These are phyloP conservation scores for Cladopsammia gracilis DNA, from an alignment of 64 coral and sea anemone species.

Conservation along the genomic window DNA sequence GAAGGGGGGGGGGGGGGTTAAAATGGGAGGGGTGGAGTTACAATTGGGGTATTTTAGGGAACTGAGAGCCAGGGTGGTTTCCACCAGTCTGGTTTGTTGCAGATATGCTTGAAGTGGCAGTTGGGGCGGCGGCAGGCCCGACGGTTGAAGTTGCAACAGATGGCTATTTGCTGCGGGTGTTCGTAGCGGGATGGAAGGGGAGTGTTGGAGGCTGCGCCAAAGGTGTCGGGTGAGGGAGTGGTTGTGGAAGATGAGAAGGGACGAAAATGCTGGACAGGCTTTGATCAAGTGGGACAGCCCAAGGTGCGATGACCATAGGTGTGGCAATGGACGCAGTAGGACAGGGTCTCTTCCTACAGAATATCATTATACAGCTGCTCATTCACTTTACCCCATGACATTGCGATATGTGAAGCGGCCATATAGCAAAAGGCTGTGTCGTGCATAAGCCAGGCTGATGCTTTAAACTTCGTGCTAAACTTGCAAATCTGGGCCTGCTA, in stretches of 20 bases:
- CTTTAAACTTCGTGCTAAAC: background rate
- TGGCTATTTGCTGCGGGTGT: background rate
- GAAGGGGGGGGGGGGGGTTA: background rate
- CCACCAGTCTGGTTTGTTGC: background rate
- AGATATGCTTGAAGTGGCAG: slow-evolving; percentile 5
- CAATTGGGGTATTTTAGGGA: background rate
- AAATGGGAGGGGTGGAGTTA: slow-evolving; percentile 3
- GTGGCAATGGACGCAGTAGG: background rate
- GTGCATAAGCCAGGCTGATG: slow-evolving; percentile 3
- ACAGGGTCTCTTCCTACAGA: background rate
- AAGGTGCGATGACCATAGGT: background rate
- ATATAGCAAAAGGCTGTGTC: background rate
- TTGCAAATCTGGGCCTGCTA: background rate
- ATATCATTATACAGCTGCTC: background rate
- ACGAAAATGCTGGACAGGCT: background rate
- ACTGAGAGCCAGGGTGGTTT: slow-evolving; percentile 28
- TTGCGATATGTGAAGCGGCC: background rate
- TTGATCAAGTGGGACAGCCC: background rate
- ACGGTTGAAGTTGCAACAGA: background rate
- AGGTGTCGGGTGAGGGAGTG: background rate
- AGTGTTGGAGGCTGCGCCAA: background rate
- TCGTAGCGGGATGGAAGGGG: background rate
- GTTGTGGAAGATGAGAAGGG: background rate
- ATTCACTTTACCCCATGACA: background rate
- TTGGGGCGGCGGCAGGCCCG: background rate